Conservation (phyloP, 1,140 invertebrate species). For the Heliconius melpomene region DNA sequence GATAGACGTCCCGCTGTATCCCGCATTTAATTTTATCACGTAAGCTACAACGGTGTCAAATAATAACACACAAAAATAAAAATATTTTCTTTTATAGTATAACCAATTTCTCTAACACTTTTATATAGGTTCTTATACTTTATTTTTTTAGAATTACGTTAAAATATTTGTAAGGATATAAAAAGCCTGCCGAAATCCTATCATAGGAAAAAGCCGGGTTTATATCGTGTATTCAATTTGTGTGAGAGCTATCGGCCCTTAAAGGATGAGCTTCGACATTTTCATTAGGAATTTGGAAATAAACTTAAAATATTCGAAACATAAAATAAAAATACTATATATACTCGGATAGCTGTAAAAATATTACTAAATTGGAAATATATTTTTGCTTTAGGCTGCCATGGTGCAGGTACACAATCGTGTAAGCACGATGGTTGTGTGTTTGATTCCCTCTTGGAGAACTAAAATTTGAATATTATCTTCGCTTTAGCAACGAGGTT, state of each 20-base stretch:
- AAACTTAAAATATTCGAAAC: not conserved
- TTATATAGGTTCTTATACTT: not conserved
- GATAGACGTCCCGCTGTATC: no score
- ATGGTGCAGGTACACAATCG: no score
- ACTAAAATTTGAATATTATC: no score
- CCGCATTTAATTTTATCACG: no score
- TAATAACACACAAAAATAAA: no score
- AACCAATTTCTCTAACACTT: no score
- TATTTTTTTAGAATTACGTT: conserved; percentile 7
- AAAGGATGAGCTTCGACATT: conserved; percentile 7
- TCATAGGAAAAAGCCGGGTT: conserved; percentile 70
- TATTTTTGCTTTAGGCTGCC: not conserved
- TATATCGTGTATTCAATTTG: conserved; percentile 76
- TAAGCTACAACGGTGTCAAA: no score
- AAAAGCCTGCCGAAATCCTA: conserved; percentile 63
- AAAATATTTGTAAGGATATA: conserved; percentile 12
- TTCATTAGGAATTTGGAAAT: conserved; percentile 1
- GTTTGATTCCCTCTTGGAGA: no score
- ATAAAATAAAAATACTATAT: not conserved
- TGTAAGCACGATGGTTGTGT: no score
- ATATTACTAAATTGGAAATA: not conserved
- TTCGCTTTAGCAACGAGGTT: no score
- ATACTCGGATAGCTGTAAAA: not conserved
- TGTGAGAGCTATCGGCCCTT: conserved; percentile 58
- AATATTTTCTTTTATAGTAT: no score